These are phyloP conservation scores for Mastomys coucha DNA, from an alignment of 2,113 vertebrate species.

Conservation along the genomic window DNA sequence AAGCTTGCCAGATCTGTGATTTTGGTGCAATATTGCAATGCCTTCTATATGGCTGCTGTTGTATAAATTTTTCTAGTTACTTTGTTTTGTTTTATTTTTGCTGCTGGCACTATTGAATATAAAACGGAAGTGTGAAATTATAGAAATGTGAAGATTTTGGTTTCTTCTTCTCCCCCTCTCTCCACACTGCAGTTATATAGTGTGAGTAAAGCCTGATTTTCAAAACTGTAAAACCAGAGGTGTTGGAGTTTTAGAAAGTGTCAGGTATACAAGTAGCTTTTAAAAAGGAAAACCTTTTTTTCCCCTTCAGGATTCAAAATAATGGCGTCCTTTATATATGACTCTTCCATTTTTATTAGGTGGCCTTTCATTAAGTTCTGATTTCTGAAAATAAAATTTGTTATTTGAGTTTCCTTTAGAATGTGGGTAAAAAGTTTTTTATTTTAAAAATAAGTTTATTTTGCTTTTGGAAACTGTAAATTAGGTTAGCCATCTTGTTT, in stretches of 20 bases:
- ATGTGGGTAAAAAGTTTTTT: slow-evolving; percentile 62
- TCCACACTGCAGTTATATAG: not conserved
- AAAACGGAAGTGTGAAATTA: slow-evolving; percentile 69
- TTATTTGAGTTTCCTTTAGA: slow-evolving; percentile 63
- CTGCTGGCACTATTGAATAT: slow-evolving; percentile 78
- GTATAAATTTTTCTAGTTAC: slow-evolving; percentile 70
- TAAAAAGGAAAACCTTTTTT: not conserved
- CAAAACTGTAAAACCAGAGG: slow-evolving; percentile 59
- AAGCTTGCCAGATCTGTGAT: slow-evolving; percentile 70
- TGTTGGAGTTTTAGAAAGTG: slow-evolving; percentile 62
- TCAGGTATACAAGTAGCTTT: slow-evolving; percentile 65
- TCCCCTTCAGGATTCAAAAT: slow-evolving; percentile 33
- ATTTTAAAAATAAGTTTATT: slow-evolving; percentile 61
- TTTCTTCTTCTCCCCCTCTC: not conserved
- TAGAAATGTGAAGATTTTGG: slow-evolving; percentile 74
- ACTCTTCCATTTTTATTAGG: slow-evolving; percentile 62
- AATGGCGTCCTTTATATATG: slow-evolving; percentile 10
- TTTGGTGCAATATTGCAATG: slow-evolving; percentile 82
- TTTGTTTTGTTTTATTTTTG: slow-evolving; percentile 60
- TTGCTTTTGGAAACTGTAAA: slow-evolving; percentile 70
- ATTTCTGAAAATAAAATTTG: slow-evolving; percentile 53
- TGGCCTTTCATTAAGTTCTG: slow-evolving; percentile 61
- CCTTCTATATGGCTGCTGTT: slow-evolving; percentile 80
- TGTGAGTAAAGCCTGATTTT: slow-evolving; percentile 54
- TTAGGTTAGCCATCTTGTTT: slow-evolving; percentile 66